Base-by-base conservation (phyloP, 2,888 invertebrate species). In the Caradrina clavipalpis region DNA sequence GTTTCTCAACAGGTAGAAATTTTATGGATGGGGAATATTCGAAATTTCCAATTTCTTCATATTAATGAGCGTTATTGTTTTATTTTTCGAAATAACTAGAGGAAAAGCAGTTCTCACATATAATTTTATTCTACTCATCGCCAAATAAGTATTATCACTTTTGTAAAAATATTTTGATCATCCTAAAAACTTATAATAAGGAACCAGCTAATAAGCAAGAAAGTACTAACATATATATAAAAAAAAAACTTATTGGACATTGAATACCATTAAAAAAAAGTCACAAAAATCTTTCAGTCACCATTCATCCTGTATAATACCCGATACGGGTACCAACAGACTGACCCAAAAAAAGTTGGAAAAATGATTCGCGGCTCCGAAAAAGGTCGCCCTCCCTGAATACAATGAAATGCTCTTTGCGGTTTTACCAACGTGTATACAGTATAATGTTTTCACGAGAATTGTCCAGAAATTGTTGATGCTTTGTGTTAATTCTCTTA, bases 371-470 rank as follows among this genome's bases (percentile, higher is more conserved):
- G 62, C 78, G 82, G 84, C 84, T 84, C 84, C 68, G 73, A 85
- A 88, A 90, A 85, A 87, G 87, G 85, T 83, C 83, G 76, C 78
- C 64, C 47, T 60, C 51, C 68, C 75, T 69, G 77, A 78, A 84
- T 84, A 90, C 90, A 90, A 80, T 82, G 86, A 90, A 91, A 90
- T 80, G 89, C 88, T 90, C 78, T 90, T 88, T 87, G 87, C 73
- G 88, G 86, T 83, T 87, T 81, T 75, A 76, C 69, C 74, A 76
- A 61, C 69, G 68, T 73, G 61, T 78, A 74, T 60, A 72, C 68
- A 51, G 49, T 69, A 63, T 78, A 61, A 70, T 72, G 74, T 69
- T 75, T 76, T 78, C 59, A 66, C 53, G 42, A 60, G 76, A 56
- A 77, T 78, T 73, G 67, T 68, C 64, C 70, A 66, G 31, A 78